Percentiles rank a stretch among this genome's conserved stretches.
Evolutionary conservation across 2,888 invertebrate species (phyloP).

Genomic region (Oeneis ivallda): DNA sequence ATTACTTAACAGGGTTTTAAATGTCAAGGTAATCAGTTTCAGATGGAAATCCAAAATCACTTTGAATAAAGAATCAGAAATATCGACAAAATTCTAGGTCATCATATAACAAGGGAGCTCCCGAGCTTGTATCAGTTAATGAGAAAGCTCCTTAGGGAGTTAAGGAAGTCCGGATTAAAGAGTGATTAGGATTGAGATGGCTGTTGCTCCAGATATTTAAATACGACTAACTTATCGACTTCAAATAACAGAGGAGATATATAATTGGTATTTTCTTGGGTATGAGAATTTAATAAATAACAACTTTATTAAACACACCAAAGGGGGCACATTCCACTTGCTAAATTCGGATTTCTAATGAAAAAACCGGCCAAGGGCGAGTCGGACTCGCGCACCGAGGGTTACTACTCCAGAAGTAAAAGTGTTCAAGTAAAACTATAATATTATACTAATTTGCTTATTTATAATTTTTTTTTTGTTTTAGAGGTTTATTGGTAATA

Average conservation of each 20-base stretch:
- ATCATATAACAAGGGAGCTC: slow-evolving; percentile 38
- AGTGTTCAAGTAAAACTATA: too few species aligned
- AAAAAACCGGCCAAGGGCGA: too few species aligned
- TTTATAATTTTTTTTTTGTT: too few species aligned
- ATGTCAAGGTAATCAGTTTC: background rate
- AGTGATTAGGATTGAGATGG: slow-evolving; percentile 8
- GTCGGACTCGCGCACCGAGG: too few species aligned
- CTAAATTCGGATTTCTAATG: too few species aligned
- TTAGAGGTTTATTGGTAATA: too few species aligned
- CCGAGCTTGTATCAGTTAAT: slow-evolving; percentile 58
- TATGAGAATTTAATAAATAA: background rate
- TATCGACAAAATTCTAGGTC: background rate
- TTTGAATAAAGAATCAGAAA: background rate
- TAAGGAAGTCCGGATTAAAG: slow-evolving; percentile 5
- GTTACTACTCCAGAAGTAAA: too few species aligned
- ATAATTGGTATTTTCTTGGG: background rate
- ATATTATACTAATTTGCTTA: too few species aligned
- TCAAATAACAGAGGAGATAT: background rate
- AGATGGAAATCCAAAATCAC: background rate
- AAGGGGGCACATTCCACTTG: too few species aligned
- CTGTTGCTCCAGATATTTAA: background rate
- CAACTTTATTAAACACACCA: too few species aligned
- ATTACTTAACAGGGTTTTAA: too few species aligned
- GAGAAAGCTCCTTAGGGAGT: slow-evolving; percentile 49
- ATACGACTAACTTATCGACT: background rate